These are phyloP conservation scores for Heliconius himera DNA, from an alignment of 1,140 invertebrate genomes.

Conservation along the genomic window DNA sequence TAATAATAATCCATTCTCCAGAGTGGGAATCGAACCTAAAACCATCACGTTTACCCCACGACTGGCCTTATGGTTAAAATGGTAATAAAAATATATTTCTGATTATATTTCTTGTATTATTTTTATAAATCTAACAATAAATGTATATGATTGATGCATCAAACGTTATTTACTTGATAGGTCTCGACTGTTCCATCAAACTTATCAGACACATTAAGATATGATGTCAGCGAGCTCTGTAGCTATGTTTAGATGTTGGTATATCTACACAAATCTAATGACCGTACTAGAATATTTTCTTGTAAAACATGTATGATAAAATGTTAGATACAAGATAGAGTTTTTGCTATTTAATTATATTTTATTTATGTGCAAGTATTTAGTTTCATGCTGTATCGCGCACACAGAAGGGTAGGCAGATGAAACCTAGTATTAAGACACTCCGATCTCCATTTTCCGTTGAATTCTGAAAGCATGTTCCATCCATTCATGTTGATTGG, in stretches of 20 bases:
- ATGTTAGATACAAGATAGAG: not conserved
- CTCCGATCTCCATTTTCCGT: too few relatives aligned
- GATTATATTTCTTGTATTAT: not conserved
- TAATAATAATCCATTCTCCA: too few relatives aligned
- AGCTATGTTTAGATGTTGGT: conserved; percentile 13
- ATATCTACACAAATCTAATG: conserved; percentile 5
- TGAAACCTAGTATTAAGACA: too few relatives aligned
- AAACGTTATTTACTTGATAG: conserved; percentile 21
- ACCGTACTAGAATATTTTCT: not conserved
- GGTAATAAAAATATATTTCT: not conserved
- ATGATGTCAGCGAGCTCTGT: conserved; percentile 36
- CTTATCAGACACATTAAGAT: conserved; percentile 34
- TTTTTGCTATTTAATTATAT: not conserved
- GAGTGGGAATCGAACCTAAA: too few relatives aligned
- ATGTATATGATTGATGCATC: not conserved
- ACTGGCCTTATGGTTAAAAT: too few relatives aligned
- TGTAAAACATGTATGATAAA: not conserved
- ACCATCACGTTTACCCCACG: too few relatives aligned
- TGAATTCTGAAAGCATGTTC: too few relatives aligned
- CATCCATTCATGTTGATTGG: too few relatives aligned
- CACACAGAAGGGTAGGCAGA: too few relatives aligned
- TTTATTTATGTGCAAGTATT: too few relatives aligned
- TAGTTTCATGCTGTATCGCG: too few relatives aligned
- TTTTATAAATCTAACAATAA: conserved; percentile 2
- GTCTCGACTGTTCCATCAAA: conserved; percentile 33